These are phyloP conservation scores for Neomonachus schauinslandi DNA, from an alignment of 2,113 vertebrate species.

Conservation along the genomic window DNA sequence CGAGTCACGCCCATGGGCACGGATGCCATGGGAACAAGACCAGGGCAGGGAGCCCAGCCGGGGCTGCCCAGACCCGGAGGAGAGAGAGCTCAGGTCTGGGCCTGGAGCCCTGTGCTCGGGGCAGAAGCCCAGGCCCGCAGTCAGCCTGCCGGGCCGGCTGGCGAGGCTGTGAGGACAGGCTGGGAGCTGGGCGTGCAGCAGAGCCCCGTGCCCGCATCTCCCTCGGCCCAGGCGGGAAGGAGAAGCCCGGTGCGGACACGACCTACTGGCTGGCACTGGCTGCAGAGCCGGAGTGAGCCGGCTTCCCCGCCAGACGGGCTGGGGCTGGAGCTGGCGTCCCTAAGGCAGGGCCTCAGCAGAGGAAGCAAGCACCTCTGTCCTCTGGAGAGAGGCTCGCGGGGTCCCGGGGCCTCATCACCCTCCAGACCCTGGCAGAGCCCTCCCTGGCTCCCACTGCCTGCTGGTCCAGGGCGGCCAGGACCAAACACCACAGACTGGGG, in stretches of 20 bases:
- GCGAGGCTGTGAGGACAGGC: too few relatives aligned
- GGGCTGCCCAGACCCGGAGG: not conserved
- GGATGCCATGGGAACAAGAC: accelerated
- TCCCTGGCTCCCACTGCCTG: not conserved
- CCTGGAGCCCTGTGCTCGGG: accelerated
- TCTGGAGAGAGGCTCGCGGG: accelerated
- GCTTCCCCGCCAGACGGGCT: not conserved
- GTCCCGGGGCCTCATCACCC: not conserved
- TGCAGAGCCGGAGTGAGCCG: accelerated
- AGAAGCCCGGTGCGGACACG: accelerated
- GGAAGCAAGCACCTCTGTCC: not conserved
- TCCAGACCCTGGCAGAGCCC: not conserved
- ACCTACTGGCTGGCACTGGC: not conserved
- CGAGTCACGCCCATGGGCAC: accelerated
- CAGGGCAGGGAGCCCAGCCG: not conserved
- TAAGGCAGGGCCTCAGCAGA: not conserved
- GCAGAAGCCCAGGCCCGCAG: too few relatives aligned
- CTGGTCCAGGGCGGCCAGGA: accelerated
- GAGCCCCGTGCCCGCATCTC: not conserved
- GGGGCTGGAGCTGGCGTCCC: not conserved
- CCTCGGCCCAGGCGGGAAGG: accelerated
- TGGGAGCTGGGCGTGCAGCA: accelerated
- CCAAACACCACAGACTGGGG: too few relatives aligned
- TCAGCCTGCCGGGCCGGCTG: not conserved
- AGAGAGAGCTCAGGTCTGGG: accelerated